Percentiles rank a stretch among this genome's conserved stretches.
Conservation (phyloP, 2,797 vertebrate genomes). For the Myioborus miniatus region DNA sequence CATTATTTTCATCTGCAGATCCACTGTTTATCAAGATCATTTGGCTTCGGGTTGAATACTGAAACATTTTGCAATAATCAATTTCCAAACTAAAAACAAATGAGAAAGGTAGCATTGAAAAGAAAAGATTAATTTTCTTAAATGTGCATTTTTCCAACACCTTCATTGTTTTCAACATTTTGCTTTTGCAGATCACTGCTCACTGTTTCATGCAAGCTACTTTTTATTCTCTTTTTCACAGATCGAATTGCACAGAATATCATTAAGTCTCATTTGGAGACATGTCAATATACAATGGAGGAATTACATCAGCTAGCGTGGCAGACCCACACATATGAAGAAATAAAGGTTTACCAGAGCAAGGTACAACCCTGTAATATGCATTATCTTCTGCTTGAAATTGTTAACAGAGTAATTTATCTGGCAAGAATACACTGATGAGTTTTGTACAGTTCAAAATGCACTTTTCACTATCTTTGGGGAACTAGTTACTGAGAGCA, state of each 20-base stretch:
- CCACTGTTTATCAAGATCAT: not conserved
- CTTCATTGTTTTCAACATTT: not conserved
- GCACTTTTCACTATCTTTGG: not conserved
- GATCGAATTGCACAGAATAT: constrained; percentile 99
- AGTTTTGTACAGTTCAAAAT: not conserved
- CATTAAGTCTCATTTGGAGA: constrained; percentile 98
- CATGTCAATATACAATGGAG: constrained; percentile 97
- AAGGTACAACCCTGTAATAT: constrained; percentile 81
- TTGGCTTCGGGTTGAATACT: not conserved
- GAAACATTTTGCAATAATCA: not conserved
- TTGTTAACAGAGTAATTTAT: not conserved
- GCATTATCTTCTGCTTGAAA: not conserved
- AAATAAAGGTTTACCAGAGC: constrained; percentile 98
- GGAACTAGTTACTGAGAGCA: not conserved
- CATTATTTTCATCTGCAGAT: not conserved
- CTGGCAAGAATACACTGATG: not conserved
- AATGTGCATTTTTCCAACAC: not conserved
- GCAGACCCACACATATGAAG: constrained; percentile 98
- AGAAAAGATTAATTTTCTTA: not conserved
- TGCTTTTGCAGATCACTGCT: not conserved
- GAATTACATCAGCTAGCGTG: constrained; percentile 97
- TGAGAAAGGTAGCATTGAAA: not conserved
- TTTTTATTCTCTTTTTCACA: constrained; percentile 63
- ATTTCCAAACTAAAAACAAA: not conserved
- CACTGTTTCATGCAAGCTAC: not conserved